Evolutionary conservation across 2,888 invertebrate genomes (phyloP).

Genomic region (Periphyllus acericola): DNA sequence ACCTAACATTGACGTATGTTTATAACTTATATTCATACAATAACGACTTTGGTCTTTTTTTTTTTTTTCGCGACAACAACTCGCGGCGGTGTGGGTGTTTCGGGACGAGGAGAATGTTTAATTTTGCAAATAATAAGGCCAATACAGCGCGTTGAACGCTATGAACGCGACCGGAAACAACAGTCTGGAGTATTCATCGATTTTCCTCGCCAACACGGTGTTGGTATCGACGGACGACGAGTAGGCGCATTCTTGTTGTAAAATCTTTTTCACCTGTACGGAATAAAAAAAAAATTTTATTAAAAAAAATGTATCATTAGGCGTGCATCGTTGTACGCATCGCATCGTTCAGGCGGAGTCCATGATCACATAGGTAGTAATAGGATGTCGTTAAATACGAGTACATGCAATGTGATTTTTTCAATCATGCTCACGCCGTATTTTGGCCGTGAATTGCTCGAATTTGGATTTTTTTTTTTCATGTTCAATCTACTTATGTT

Average conservation of each 20-base stretch:
- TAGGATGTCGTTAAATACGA: too few species aligned
- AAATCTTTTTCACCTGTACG: slow-evolving; percentile 61
- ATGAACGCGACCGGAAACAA: slow-evolving; percentile 68
- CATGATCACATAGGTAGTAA: too few species aligned
- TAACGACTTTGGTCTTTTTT: background rate
- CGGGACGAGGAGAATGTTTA: slow-evolving; percentile 1
- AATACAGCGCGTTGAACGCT: slow-evolving; percentile 69
- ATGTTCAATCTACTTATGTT: too few species aligned
- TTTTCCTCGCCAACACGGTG: slow-evolving; percentile 66
- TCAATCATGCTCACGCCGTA: too few species aligned
- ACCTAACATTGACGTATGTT: background rate
- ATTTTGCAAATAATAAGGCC: slow-evolving; percentile 68
- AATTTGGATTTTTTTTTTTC: too few species aligned
- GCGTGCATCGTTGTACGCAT: background rate
- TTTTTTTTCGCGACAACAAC: background rate
- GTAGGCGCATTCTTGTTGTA: slow-evolving; percentile 63
- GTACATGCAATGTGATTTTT: too few species aligned
- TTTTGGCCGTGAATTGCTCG: too few species aligned
- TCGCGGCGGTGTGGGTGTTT: background rate
- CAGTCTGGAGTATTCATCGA: slow-evolving; percentile 68
- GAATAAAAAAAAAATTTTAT: background rate
- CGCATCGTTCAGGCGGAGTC: too few species aligned
- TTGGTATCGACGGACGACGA: slow-evolving; percentile 36
- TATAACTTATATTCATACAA: background rate
- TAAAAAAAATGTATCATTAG: too few species aligned